Percentiles rank a stretch among this genome's conserved stretches.
Evolutionary conservation across 2,113 vertebrate species (phyloP).

Genomic region (Fregetta grallaria): DNA sequence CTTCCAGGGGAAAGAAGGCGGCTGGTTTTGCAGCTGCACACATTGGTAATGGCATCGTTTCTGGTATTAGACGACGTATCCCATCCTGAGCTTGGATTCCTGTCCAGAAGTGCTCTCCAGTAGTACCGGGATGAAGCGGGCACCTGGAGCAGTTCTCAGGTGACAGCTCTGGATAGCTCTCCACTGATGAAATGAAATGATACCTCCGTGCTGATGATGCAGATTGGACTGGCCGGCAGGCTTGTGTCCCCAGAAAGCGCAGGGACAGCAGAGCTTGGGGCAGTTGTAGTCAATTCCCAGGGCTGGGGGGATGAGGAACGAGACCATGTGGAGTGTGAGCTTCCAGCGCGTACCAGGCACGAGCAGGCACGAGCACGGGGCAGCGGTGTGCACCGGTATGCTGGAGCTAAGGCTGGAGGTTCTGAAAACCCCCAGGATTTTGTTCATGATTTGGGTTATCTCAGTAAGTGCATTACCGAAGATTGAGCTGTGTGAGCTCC

Average conservation of each 20-base stretch:
- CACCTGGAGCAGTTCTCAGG: not conserved
- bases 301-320: not conserved
- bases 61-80: not conserved
- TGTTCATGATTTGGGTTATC: not conserved
- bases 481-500: not conserved
- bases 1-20: not conserved
- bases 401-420: not conserved
- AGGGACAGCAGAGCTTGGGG: not conserved
- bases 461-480: not conserved
- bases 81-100: not conserved
- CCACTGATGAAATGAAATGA: not conserved
- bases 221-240: not conserved
- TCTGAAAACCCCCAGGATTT: not conserved
- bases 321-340: not conserved
- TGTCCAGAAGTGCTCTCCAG: not conserved
- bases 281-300: not conserved
- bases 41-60: not conserved
- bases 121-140: not conserved
- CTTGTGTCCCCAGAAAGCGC: not conserved
- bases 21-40: not conserved
- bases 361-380: not conserved
- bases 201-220: not conserved
- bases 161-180: not conserved
- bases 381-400: not conserved
- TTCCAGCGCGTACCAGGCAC: not conserved